Evolutionary conservation across 2,797 vertebrate genomes (phyloP).

Genomic region (Erethizon dorsatum): DNA sequence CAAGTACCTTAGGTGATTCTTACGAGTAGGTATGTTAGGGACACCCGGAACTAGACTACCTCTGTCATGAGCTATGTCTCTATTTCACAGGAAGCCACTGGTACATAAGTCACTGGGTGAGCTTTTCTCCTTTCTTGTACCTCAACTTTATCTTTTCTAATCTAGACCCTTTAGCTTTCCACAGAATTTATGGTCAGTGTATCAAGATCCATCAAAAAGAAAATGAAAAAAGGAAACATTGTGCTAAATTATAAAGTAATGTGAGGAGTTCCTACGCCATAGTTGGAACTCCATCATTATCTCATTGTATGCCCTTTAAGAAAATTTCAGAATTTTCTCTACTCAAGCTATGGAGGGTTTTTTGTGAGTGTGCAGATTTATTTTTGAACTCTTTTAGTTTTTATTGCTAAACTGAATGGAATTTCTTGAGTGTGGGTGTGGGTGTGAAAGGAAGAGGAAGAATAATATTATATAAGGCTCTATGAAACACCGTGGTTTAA

Average conservation of each 20-base stretch:
- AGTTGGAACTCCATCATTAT: background rate
- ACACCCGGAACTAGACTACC: background rate
- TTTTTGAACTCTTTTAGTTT: constrained; percentile 56
- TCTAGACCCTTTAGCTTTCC: background rate
- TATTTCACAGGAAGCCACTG: background rate
- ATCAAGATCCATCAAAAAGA: background rate
- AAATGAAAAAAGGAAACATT: background rate
- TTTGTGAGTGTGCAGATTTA: background rate
- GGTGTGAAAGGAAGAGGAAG: constrained; percentile 64
- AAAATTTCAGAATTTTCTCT: background rate
- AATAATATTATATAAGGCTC: constrained; percentile 59
- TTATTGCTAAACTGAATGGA: constrained; percentile 56
- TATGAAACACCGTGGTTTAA: constrained; percentile 48
- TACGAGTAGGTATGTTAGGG: background rate
- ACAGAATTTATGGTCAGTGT: background rate
- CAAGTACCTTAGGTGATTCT: background rate
- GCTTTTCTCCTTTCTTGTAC: background rate
- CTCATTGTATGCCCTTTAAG: background rate
- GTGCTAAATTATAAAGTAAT: background rate
- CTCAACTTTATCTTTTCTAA: background rate
- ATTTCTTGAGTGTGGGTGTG: constrained; percentile 60
- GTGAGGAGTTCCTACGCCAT: background rate
- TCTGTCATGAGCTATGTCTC: background rate
- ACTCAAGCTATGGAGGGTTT: background rate
- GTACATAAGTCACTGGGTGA: background rate